Base-by-base conservation (phyloP, 2,113 vertebrate species). In the Axis porcinus region DNA sequence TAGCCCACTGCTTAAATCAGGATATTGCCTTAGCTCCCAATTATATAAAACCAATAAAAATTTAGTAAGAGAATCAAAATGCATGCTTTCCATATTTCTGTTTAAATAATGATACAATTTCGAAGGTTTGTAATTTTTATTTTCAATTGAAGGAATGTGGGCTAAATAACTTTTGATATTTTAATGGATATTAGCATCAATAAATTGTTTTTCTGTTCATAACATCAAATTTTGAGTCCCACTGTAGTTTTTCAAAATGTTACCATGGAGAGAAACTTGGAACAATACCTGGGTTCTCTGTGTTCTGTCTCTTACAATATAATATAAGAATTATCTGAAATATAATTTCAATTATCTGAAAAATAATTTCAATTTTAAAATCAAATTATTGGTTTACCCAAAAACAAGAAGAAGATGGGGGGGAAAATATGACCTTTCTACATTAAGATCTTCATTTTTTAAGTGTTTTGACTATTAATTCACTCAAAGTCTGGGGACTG, bases 1-100 rank as follows among this genome's bases (percentile, higher is more conserved):
- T 86, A 76, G 55, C 57, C 74, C 86, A 95, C 97, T 88, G 58
- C n/a, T 25, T 70, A 54, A 27, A 50, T 76, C 16, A 58, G 40
- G 5, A 43, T 62, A 33, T 3, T 62, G 57, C 43, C 83, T 70
- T 58, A 89, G 57, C 21, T 79, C 43, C 21, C 78, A 90, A 85
- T 93, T 93, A 91, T 28, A 5, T 70, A 89, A 94, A 98, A 90
- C 57, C 93, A 90, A 81, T 55, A 23, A 70, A 79, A 84, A 84
- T 64, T 89, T 97, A 74, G 27, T 96, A 74, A 30, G 43, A 84
- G 33, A 93, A 94, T 43, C n/a, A 50, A 78, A 97, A 47, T 76
- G 33, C 36, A 55, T 54, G 40, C 21, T 40, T 45, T 57, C 55
- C 60, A 55, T 50, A 94, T 47, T 94, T 96, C 93, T 85, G 30